Evolutionary conservation across 2,113 vertebrate genomes (phyloP), one percentile per base, ranked within the genome.

Genomic region (Perca schrenkii): DNA sequence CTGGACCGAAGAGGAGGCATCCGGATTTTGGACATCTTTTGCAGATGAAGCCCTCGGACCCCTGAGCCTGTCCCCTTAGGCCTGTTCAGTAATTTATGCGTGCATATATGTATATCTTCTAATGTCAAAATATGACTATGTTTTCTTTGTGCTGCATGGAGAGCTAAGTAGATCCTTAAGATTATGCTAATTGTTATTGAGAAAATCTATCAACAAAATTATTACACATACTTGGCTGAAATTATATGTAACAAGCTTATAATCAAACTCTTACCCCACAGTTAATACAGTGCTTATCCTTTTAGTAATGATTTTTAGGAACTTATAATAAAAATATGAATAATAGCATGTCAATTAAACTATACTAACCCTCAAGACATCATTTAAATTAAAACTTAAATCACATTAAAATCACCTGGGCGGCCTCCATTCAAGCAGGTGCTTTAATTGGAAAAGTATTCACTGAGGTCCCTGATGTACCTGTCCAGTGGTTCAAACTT

Each of bases 381-480:
- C 47, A n/a, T 88, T 89, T 89, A 57, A 88, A 74, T 84, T 80
- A 74, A 62, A 88, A 50, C 1, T 46, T 4, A 53, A 80, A 80
- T 80, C 54, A 25, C 21, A 40, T 65, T 67, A 5, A 58, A 81
- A 57, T 83, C 83, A 84, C 57, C 82, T 62, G 71, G 40, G 83
- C 1, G 17, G 71, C 73, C 83, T 82, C 52, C 25, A 40, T 72
- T 82, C 57, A 70, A 62, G 83, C 68, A 79, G 87, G 65, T 74
- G 84, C 49, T 61, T 85, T 91, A 91, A 88, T 90, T 87, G 77
- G 82, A 79, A 74, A 77, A 63, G 21, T 64, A 52, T 80, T 17
- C 62, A 58, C 57, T 0, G 66, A 64, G 65, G 53, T 63, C 61
- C 72, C 79, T 14, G 57, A 61, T 34, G 68, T 17, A 56, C 52